Base-by-base conservation (phyloP, 2,113 vertebrate genomes). In the Zosterops hypoxanthus region DNA sequence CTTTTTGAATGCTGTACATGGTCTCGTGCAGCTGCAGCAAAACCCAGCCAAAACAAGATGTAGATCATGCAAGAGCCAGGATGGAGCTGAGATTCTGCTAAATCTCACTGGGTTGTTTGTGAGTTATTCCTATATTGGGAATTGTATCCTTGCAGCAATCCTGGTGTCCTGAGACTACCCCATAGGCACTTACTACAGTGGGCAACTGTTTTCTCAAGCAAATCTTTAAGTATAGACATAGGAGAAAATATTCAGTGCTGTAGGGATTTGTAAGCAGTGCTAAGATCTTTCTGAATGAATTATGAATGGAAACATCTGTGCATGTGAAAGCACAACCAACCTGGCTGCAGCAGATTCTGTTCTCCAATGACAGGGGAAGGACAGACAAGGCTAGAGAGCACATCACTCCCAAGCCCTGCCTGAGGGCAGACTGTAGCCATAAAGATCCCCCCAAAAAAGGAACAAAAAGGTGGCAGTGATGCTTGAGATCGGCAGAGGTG, bases 21-120 rank as follows among this genome's bases (percentile, higher is more conserved):
- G 68, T 64, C 82, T 95, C 7, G 3, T 75, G 88, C 65, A 88
- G 90, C 90, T 80, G 89, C 55, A 81, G 72, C 75, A 90, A 94
- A 93, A 77, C 68, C 23, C 88, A 94, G 79, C 80, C 77, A 92
- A 92, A 91, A 94, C 59, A 95, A 83, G 55, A 91, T 39, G 49
- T 50, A 87, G 84, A 77, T 29, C 23, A 2, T 82, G 64, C 56
- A 71, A 80, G 76, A 83, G 93, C 68, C 80, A 93, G 82, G 53
- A 92, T 33, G 60, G 72, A 96, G 86, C 52, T 80, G 84, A 85
- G 61, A 57, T 85, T 57, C 70, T 82, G 70, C 17, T 68, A 19
- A 75, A 81, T 60, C 86, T 69, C 78, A 61, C 33, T 19, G n/a
- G 26, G 52, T 13, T 33, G 46, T 53, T 72, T 91, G 31, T 13